phyloP scores from a whole-genome alignment of 1,140 invertebrate species.

The Papilio xuthus region DNA sequence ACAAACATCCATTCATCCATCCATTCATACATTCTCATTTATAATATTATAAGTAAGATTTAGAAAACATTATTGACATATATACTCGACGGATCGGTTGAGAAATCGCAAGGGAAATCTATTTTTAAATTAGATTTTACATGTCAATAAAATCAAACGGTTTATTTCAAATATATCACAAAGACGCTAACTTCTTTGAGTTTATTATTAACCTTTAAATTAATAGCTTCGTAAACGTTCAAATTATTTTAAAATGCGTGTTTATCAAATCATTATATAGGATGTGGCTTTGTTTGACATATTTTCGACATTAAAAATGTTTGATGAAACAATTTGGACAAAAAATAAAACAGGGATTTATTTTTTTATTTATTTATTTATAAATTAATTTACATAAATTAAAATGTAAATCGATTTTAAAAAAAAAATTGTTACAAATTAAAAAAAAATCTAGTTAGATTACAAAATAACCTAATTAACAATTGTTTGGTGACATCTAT shows the following conservation, averaged over 20 bases:
- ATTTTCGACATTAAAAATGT: too few relatives aligned
- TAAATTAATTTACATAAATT: too few relatives aligned
- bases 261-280: too few relatives aligned
- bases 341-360: too few relatives aligned
- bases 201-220: background rate
- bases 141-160: background rate
- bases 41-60: background rate
- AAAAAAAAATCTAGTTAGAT: background rate
- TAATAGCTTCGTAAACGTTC: too few relatives aligned
- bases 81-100: background rate
- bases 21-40: background rate
- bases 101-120: background rate
- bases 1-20: too few relatives aligned
- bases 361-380: too few relatives aligned
- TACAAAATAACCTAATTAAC: background rate
- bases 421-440: too few relatives aligned
- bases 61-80: background rate
- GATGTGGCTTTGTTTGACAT: too few relatives aligned
- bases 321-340: too few relatives aligned
- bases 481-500: background rate
- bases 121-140: background rate
- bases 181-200: background rate
- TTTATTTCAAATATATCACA: background rate
- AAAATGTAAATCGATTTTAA: too few relatives aligned
- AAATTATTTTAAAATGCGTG: too few relatives aligned